These are phyloP conservation scores for Drosophila niveifrons DNA, from an alignment of 2,888 invertebrate genomes.

Conservation along the genomic window DNA sequence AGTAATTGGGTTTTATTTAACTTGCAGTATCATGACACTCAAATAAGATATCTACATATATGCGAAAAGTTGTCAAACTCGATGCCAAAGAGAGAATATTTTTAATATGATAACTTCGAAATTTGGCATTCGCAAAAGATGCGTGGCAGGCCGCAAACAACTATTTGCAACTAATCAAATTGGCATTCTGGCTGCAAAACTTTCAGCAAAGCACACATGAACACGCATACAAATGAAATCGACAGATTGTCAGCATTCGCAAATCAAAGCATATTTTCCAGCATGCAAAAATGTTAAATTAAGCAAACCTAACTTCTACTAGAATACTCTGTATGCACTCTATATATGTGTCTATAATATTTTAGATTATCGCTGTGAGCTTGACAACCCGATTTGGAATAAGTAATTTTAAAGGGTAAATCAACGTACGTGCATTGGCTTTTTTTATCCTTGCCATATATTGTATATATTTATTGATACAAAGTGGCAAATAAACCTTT, in stretches of 20 bases:
- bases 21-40: constrained; percentile 5
- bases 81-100: constrained; percentile 9
- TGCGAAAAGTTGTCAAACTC: constrained; percentile 12
- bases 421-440: neutral
- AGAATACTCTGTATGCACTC: constrained; percentile 6
- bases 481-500: constrained; percentile 51
- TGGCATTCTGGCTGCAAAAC: constrained; percentile 47
- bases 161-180: constrained; percentile 67
- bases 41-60: constrained; percentile 5
- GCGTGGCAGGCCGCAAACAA: constrained; percentile 36
- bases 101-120: constrained; percentile 37
- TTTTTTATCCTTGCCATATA: constrained; percentile 10
- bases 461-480: constrained; percentile 20
- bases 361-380: neutral
- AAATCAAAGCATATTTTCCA: constrained; percentile 59
- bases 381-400: neutral
- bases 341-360: neutral
- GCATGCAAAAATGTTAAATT: neutral
- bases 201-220: constrained; percentile 22
- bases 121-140: constrained; percentile 46
- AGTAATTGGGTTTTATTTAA: constrained; percentile 21
- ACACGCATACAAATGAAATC: neutral
- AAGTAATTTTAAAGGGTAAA: neutral
- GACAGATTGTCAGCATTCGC: constrained; percentile 12
- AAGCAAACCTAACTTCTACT: neutral